Percentiles rank a stretch among this genome's conserved stretches.
Evolutionary conservation across 2,113 vertebrate species (phyloP).

Genomic region (Cottus gobio): DNA sequence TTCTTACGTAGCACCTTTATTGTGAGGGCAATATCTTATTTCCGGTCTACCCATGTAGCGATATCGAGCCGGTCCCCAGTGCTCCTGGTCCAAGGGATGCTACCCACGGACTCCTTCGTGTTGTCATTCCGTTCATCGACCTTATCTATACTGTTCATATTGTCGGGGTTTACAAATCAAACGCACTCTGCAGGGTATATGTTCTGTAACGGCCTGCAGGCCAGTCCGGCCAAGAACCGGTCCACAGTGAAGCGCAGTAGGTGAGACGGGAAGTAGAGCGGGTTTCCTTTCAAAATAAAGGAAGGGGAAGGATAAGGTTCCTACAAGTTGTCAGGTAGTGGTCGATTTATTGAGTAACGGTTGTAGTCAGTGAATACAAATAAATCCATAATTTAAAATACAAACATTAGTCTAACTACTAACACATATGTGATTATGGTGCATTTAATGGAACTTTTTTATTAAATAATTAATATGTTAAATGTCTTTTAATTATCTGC

Average conservation of each 20-base stretch:
- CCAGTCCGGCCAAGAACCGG: too few relatives aligned
- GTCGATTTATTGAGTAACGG: not conserved
- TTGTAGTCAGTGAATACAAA: not conserved
- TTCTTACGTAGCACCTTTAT: constrained; percentile 6
- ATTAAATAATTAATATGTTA: not conserved
- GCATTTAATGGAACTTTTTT: not conserved
- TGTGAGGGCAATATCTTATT: not conserved
- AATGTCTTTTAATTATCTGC: not conserved
- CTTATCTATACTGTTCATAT: fast-evolving
- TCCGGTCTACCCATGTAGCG: not conserved
- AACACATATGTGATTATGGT: not conserved
- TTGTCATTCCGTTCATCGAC: not conserved
- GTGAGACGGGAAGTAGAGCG: not conserved
- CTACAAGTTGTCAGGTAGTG: not conserved
- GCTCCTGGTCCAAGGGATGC: not conserved
- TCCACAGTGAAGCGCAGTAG: not conserved
- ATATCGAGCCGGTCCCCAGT: not conserved
- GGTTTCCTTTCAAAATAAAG: constrained; percentile 24
- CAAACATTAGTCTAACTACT: not conserved
- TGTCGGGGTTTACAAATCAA: not conserved
- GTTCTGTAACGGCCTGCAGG: not conserved
- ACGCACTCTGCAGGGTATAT: too few relatives aligned
- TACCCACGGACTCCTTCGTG: too few relatives aligned
- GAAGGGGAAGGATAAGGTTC: not conserved
- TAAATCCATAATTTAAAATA: too few relatives aligned